A percentile compares a stretch with the other conserved stretches of the same genome.
phyloP scores from a whole-genome alignment of 1,140 invertebrate species.

The Drosophila novamexicana region DNA sequence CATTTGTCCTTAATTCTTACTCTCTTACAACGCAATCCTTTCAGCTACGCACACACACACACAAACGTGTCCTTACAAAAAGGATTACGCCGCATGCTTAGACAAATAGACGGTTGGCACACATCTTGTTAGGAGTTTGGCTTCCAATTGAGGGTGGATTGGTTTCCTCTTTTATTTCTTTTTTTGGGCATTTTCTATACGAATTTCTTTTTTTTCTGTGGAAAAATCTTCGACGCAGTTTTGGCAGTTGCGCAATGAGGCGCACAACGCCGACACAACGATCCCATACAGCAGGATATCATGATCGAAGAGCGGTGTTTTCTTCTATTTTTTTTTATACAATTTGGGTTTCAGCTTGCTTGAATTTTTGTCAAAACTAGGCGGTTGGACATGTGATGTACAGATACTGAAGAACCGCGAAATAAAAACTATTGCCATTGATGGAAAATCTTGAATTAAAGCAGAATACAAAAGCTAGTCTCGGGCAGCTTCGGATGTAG shows the following conservation, averaged over 20 bases:
- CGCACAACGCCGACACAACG: constrained; percentile 70
- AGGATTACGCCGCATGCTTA: constrained; percentile 81
- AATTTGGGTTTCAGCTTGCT: constrained; percentile 48
- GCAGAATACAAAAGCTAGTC: too few relatives aligned
- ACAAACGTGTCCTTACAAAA: constrained; percentile 77
- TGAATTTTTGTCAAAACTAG: constrained; percentile 36
- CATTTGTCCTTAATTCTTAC: constrained; percentile 67
- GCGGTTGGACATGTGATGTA: neutral
- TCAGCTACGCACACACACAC: constrained; percentile 46
- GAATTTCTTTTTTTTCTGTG: constrained; percentile 55
- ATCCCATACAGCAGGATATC: constrained; percentile 56
- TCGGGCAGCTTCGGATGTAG: too few relatives aligned
- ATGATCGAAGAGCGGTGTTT: constrained; percentile 56
- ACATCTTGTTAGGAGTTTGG: constrained; percentile 70
- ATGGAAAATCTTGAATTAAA: neutral
- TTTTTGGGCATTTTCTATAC: constrained; percentile 55
- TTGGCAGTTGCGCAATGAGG: constrained; percentile 79
- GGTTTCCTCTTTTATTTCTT: constrained; percentile 54
- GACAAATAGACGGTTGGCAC: constrained; percentile 59
- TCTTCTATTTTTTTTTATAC: neutral
- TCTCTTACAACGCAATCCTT: constrained; percentile 68
- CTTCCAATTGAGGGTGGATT: constrained; percentile 73
- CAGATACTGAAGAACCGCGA: neutral
- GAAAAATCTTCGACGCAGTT: constrained; percentile 61
- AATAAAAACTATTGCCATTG: neutral